Conservation (phyloP, 23 tunicate species). For the Styela clava region DNA sequence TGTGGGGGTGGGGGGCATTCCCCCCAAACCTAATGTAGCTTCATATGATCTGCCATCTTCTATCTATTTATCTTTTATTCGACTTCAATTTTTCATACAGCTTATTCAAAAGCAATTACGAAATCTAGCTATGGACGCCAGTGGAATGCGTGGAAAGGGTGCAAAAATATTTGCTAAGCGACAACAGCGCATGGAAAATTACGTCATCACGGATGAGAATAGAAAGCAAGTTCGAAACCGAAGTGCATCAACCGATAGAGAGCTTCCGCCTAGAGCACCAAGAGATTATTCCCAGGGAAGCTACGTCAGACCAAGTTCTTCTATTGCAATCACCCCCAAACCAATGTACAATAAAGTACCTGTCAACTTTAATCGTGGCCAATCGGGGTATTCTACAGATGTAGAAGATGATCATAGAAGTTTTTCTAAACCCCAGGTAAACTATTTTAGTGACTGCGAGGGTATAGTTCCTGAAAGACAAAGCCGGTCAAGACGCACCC, state of each 20-base stretch:
- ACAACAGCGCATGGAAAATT: conserved; percentile 81
- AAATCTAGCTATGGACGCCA: conserved; percentile 50
- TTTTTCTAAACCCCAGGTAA: neutral
- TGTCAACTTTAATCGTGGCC: neutral
- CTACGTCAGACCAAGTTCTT: conserved; percentile 8
- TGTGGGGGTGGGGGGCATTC: no score
- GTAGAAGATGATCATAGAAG: conserved; percentile 7
- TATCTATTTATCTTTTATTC: neutral
- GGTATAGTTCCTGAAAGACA: neutral
- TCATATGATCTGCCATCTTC: no score
- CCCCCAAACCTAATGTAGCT: no score
- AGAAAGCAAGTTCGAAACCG: conserved; percentile 1
- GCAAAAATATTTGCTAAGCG: conserved; percentile 81
- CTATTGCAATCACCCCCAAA: neutral
- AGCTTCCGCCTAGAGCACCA: neutral
- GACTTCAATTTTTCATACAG: conserved; percentile 6
- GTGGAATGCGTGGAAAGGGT: conserved; percentile 76
- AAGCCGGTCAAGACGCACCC: conserved; percentile 5
- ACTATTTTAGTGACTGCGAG: conserved; percentile 31
- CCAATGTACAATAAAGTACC: neutral
- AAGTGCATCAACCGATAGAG: neutral
- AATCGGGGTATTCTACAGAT: conserved; percentile 26
- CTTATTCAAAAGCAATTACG: conserved; percentile 38
- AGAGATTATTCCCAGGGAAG: neutral
- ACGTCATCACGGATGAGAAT: conserved; percentile 42